Conservation (phyloP, 2,113 vertebrate species). For the Cyrtonyx montezumae region DNA sequence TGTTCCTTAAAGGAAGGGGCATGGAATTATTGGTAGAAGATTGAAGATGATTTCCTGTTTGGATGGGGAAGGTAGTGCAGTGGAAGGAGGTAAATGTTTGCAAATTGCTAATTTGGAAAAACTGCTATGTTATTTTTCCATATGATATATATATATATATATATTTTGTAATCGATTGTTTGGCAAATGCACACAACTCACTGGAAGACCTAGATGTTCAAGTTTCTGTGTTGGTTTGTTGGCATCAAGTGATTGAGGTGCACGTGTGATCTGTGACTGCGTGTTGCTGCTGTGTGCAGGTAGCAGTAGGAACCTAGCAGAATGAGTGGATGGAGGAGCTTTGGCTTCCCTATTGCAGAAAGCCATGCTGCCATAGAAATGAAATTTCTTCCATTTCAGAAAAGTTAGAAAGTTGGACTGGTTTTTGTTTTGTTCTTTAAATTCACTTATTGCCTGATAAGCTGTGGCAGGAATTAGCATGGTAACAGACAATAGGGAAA, state of each 20-base stretch:
- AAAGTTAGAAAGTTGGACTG: too few relatives aligned
- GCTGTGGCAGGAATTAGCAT: neutral
- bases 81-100: neutral
- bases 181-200: neutral
- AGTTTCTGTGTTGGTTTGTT: neutral
- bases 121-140: neutral
- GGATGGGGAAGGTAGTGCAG: neutral
- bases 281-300: neutral
- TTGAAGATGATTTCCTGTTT: neutral
- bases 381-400: too few relatives aligned
- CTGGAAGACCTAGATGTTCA: neutral
- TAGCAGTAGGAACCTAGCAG: neutral
- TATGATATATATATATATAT: accelerated
- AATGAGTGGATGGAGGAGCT: neutral
- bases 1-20: neutral
- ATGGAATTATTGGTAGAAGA: neutral
- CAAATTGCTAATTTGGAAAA: neutral
- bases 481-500: neutral
- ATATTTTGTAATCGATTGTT: neutral
- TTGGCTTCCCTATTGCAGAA: too few relatives aligned
- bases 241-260: neutral
- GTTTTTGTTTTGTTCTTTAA: too few relatives aligned
- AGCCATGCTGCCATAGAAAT: too few relatives aligned
- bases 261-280: neutral
- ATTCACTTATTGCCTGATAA: neutral